Evolutionary conservation across 2,797 vertebrate species (phyloP).

Genomic region (Premnoplex brunnescens): DNA sequence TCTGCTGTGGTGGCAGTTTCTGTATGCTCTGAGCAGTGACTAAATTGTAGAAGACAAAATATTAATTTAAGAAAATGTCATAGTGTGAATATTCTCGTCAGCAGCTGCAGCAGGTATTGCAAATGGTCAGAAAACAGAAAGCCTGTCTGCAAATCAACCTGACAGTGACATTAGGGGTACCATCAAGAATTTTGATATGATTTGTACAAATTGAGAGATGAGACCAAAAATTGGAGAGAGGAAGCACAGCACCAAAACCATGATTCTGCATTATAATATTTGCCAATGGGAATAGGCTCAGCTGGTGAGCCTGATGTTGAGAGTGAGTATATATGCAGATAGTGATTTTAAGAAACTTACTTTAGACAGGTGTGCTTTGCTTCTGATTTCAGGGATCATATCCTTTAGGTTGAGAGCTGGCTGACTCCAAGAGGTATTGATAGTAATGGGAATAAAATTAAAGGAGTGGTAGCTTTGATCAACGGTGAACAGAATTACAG

Average conservation of each 20-base stretch:
- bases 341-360: not conserved
- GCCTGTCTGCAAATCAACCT: not conserved
- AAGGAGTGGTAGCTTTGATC: not conserved
- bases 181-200: fast-evolving
- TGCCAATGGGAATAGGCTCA: not conserved
- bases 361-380: not conserved
- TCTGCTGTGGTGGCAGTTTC: not conserved
- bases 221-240: not conserved
- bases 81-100: not conserved
- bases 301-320: not conserved
- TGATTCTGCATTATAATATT: not conserved
- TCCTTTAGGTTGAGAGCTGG: not conserved
- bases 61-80: not conserved
- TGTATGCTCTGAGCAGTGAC: not conserved
- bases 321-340: not conserved
- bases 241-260: fast-evolving
- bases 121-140: not conserved
- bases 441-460: not conserved
- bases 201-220: not conserved
- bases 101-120: not conserved
- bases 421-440: not conserved
- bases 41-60: not conserved
- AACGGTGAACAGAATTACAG: not conserved
- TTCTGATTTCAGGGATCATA: not conserved
- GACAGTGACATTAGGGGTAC: not conserved